Percentiles rank a stretch among this genome's conserved stretches.
Conservation (phyloP, 2,888 invertebrate species). For the Epiperipatus broadwayi region DNA sequence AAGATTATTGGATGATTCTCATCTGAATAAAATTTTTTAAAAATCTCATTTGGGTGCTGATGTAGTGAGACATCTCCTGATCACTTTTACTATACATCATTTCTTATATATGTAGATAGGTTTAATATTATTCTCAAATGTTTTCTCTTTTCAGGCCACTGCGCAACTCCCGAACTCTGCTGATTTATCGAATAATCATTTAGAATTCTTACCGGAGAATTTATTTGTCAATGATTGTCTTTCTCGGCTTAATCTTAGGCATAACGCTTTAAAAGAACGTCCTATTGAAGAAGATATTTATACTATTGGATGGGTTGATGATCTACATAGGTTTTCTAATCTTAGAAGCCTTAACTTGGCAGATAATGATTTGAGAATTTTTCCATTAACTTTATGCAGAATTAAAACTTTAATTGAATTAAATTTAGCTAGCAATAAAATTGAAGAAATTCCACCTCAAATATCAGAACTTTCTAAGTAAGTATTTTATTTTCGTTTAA, state of each 20-base stretch:
- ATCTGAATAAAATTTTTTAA: no score
- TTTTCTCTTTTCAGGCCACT: constrained; percentile 23
- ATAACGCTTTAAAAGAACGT: constrained; percentile 28
- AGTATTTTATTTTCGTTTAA: constrained; percentile 8
- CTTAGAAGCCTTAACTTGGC: constrained; percentile 30
- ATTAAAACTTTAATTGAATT: constrained; percentile 26
- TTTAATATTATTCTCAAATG: no score
- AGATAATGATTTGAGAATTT: constrained; percentile 28
- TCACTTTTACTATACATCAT: no score
- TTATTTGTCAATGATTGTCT: constrained; percentile 29
- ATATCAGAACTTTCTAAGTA: constrained; percentile 25
- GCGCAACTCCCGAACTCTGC: constrained; percentile 29
- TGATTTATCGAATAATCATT: constrained; percentile 30
- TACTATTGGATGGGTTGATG: constrained; percentile 31
- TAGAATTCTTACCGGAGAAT: constrained; percentile 31
- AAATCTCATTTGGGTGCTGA: no score
- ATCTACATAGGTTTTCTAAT: constrained; percentile 27
- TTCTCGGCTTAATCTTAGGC: constrained; percentile 28
- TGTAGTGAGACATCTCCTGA: no score
- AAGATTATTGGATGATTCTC: no score
- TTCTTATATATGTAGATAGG: no score
- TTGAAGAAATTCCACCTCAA: constrained; percentile 25
- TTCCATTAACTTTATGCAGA: constrained; percentile 27
- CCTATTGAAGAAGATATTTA: constrained; percentile 28
- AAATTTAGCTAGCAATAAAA: constrained; percentile 28